phyloP scores from a whole-genome alignment of 1,140 invertebrate species.

The Araneus ventricosus region DNA sequence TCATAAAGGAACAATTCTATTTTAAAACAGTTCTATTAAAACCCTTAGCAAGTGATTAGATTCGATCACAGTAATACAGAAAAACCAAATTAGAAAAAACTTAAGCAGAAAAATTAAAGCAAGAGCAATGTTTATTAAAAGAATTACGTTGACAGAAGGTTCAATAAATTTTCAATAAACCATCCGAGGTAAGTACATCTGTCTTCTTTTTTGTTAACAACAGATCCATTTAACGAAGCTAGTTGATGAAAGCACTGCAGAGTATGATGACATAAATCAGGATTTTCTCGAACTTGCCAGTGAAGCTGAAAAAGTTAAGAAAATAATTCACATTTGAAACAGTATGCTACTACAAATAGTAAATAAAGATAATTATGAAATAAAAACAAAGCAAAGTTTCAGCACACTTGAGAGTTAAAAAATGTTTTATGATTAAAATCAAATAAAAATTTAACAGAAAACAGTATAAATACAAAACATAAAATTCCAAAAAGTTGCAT shows the following conservation, averaged over 20 bases:
- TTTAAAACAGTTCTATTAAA: background rate
- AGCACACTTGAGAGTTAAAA: no score
- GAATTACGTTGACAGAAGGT: conserved; percentile 78
- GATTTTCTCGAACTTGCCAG: conserved; percentile 88
- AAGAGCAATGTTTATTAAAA: background rate
- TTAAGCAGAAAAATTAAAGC: background rate
- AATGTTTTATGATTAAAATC: no score
- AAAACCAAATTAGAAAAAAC: background rate
- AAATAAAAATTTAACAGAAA: no score
- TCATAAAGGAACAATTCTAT: background rate
- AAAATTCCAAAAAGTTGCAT: no score
- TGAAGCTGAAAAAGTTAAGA: conserved; percentile 83
- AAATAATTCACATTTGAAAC: background rate
- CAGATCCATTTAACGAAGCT: conserved; percentile 86
- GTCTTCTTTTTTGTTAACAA: conserved; percentile 83
- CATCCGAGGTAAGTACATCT: conserved; percentile 55
- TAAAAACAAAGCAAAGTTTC: no score
- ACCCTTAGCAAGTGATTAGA: no score
- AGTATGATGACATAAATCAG: conserved; percentile 87
- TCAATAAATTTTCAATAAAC: conserved; percentile 77
- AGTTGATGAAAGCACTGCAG: conserved; percentile 90
- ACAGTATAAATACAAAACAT: no score
- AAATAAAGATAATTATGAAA: background rate
- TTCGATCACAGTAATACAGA: background rate
- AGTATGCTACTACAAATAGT: background rate